Evolutionary conservation across 1,140 invertebrate genomes (phyloP).

Genomic region (Drosophila sulfurigaster): DNA sequence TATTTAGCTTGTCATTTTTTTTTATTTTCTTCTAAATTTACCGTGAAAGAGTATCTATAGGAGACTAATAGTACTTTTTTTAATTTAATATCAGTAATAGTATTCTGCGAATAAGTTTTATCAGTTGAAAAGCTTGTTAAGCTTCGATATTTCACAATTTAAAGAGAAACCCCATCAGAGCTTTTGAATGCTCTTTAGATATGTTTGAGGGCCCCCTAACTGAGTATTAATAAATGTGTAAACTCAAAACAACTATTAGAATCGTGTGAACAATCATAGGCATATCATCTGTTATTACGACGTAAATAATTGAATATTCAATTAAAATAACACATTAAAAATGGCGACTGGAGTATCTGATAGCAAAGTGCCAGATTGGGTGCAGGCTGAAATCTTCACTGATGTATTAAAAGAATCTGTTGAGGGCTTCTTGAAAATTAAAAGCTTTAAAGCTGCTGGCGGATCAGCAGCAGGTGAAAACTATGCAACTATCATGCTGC

Average conservation of each 20-base stretch:
- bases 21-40: too few relatives aligned
- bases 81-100: too few relatives aligned
- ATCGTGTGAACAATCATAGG: too few relatives aligned
- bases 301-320: not conserved
- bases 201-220: too few relatives aligned
- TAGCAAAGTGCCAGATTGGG: slow-evolving; percentile 59
- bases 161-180: not conserved
- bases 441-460: slow-evolving; percentile 47
- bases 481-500: slow-evolving; percentile 62
- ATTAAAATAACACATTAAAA: slow-evolving; percentile 4
- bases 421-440: slow-evolving; percentile 53
- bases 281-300: not conserved
- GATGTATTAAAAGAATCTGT: slow-evolving; percentile 56
- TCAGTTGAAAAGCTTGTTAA: too few relatives aligned
- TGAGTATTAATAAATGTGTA: too few relatives aligned
- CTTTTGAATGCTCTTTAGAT: too few relatives aligned
- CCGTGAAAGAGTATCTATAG: too few relatives aligned
- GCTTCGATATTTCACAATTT: not conserved
- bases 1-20: too few relatives aligned
- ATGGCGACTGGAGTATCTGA: slow-evolving; percentile 29
- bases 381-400: slow-evolving; percentile 55
- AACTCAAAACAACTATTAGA: not conserved
- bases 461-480: slow-evolving; percentile 64
- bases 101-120: too few relatives aligned
- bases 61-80: too few relatives aligned